Conservation (phyloP, 2,888 invertebrate genomes). For the Eupithecia pulchellata region DNA sequence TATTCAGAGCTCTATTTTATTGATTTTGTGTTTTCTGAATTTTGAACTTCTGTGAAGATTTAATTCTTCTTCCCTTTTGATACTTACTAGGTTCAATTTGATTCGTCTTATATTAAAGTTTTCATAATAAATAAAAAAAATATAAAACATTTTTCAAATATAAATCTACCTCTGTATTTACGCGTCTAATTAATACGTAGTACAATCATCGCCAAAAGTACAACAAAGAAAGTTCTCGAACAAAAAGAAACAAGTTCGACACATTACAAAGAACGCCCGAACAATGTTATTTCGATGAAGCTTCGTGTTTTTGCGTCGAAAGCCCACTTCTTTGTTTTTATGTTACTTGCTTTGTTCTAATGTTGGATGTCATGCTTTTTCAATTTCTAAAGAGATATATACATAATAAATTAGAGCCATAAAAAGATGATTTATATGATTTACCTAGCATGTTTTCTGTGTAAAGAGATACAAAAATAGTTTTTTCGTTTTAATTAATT, state of each 20-base stretch:
- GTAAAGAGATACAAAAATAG: too few relatives aligned
- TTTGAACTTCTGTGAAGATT: neutral
- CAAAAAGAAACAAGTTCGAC: conserved; percentile 32
- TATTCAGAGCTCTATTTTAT: neutral
- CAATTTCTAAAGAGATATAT: neutral
- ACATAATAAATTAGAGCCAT: too few relatives aligned
- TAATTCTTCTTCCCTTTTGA: neutral
- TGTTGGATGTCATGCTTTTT: conserved; percentile 18
- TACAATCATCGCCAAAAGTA: conserved; percentile 14
- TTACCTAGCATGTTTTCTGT: too few relatives aligned
- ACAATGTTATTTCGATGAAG: conserved; percentile 36
- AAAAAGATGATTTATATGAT: neutral
- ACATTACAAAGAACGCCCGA: conserved; percentile 35
- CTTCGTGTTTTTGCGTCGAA: conserved; percentile 39
- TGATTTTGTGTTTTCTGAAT: neutral
- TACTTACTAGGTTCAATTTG: too few relatives aligned
- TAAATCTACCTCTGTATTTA: neutral
- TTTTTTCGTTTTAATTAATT: too few relatives aligned
- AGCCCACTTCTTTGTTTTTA: conserved; percentile 37
- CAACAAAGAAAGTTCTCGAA: conserved; percentile 14
- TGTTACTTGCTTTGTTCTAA: conserved; percentile 34
- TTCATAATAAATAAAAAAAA: neutral
- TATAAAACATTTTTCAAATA: neutral
- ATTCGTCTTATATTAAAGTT: too few relatives aligned
- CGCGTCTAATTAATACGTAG: conserved; percentile 5